A percentile compares a stretch with the other conserved stretches of the same genome.
Evolutionary conservation across 2,888 invertebrate genomes (phyloP).

Genomic region (Ellobium chinense): DNA sequence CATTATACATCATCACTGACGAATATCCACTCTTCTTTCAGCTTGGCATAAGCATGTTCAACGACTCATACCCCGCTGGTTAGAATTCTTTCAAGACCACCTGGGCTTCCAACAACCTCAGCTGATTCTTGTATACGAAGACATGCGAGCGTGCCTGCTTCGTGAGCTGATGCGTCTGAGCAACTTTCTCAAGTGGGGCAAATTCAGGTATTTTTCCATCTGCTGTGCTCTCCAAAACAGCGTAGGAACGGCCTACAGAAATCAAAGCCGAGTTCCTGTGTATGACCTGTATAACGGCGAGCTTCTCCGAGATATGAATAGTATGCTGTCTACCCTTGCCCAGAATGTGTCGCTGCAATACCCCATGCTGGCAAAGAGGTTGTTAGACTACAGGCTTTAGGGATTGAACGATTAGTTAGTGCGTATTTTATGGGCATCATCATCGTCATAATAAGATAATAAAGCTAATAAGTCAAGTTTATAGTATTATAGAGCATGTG

Average conservation of each 20-base stretch:
- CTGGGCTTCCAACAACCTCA: background rate
- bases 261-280: background rate
- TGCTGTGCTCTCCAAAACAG: constrained; percentile 9
- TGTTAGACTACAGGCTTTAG: background rate
- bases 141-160: background rate
- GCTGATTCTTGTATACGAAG: background rate
- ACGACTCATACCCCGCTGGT: too few relatives aligned
- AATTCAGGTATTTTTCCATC: background rate
- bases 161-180: background rate
- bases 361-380: background rate
- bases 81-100: background rate
- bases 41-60: too few relatives aligned
- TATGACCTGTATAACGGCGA: background rate
- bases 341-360: background rate
- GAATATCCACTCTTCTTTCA: too few relatives aligned
- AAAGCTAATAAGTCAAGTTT: too few relatives aligned
- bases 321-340: background rate
- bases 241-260: background rate
- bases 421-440: too few relatives aligned
- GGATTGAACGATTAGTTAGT: too few relatives aligned
- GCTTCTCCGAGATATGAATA: background rate
- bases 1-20: too few relatives aligned
- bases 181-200: background rate
- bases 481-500: too few relatives aligned
- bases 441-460: too few relatives aligned